These are phyloP conservation scores for Netelia virgata DNA, from an alignment of 2,888 invertebrate genomes.

Conservation along the genomic window DNA sequence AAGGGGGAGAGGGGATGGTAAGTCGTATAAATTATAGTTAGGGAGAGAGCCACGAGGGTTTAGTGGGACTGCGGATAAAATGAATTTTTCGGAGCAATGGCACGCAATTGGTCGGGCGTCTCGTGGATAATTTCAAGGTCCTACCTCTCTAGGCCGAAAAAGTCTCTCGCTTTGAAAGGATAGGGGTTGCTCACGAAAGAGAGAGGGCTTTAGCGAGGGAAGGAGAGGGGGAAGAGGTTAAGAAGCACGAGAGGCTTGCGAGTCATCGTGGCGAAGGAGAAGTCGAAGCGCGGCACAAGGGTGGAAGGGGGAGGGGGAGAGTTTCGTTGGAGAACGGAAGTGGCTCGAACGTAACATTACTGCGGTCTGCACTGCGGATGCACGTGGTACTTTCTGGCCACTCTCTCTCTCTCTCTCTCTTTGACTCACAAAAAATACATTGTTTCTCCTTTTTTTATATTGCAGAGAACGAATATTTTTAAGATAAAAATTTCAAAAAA, in stretches of 20 bases:
- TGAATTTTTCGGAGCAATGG: constrained; percentile 46
- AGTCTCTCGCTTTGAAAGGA: constrained; percentile 6
- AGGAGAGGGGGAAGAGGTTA: constrained; percentile 12
- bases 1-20: not conserved
- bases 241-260: not conserved
- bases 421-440: constrained; percentile 42
- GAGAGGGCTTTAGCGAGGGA: not conserved
- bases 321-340: constrained; percentile 57
- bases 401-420: not conserved
- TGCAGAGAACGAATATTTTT: no score
- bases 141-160: constrained; percentile 24
- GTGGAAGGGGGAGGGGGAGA: not conserved
- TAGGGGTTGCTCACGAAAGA: not conserved
- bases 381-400: constrained; percentile 67
- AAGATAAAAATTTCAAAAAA: not conserved
- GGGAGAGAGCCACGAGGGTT: not conserved
- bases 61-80: constrained; percentile 46
- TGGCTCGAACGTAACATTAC: constrained; percentile 70
- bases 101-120: constrained; percentile 54
- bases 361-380: constrained; percentile 81
- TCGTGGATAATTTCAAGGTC: constrained; percentile 62
- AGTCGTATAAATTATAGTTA: constrained; percentile 6
- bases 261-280: not conserved
- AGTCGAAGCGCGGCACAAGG: no score
- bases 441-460: no score